phyloP scores from a whole-genome alignment of 2,797 vertebrate genomes.

The Tokudaia tokunoshimensis region DNA sequence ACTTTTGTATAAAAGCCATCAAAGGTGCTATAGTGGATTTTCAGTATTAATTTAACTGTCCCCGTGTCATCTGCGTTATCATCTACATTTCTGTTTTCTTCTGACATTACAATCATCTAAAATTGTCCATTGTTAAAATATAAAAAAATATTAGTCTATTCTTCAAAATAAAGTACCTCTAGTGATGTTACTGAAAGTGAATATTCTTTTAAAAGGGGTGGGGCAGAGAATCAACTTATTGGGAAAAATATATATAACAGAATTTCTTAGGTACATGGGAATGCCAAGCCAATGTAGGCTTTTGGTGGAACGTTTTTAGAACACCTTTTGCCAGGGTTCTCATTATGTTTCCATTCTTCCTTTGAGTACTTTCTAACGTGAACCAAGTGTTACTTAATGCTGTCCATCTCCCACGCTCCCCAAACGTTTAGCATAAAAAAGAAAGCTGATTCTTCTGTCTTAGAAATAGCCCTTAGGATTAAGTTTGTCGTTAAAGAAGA shows the following conservation, averaged over 20 bases:
- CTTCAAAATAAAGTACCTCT: slow-evolving; percentile 90
- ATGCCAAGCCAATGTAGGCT: slow-evolving; percentile 67
- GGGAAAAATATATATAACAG: slow-evolving; percentile 59
- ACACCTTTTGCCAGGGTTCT: slow-evolving; percentile 38
- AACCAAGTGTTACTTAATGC: slow-evolving; percentile 10
- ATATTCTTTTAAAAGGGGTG: slow-evolving; percentile 74
- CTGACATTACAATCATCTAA: slow-evolving; percentile 83
- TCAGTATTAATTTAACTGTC: slow-evolving; percentile 85
- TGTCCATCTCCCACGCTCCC: not conserved
- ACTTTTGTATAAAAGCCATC: slow-evolving; percentile 88
- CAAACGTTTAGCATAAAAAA: slow-evolving; percentile 50
- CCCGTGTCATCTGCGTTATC: slow-evolving; percentile 22
- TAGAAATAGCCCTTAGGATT: slow-evolving; percentile 74
- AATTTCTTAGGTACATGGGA: slow-evolving; percentile 36
- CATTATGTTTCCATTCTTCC: slow-evolving; percentile 41
- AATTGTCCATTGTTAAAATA: slow-evolving; percentile 82
- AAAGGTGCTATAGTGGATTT: slow-evolving; percentile 88
- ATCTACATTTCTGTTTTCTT: slow-evolving; percentile 82
- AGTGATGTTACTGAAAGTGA: slow-evolving; percentile 80
- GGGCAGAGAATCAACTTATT: slow-evolving; percentile 80
- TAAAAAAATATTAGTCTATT: slow-evolving; percentile 86
- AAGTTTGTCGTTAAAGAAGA: slow-evolving; percentile 78
- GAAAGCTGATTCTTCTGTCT: slow-evolving; percentile 69
- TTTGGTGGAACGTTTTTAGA: slow-evolving; percentile 46
- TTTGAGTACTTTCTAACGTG: slow-evolving; percentile 70